Percentiles rank a stretch among this genome's conserved stretches.
Evolutionary conservation across 2,113 vertebrate genomes (phyloP).

Genomic region (Sisor rabdophorus): DNA sequence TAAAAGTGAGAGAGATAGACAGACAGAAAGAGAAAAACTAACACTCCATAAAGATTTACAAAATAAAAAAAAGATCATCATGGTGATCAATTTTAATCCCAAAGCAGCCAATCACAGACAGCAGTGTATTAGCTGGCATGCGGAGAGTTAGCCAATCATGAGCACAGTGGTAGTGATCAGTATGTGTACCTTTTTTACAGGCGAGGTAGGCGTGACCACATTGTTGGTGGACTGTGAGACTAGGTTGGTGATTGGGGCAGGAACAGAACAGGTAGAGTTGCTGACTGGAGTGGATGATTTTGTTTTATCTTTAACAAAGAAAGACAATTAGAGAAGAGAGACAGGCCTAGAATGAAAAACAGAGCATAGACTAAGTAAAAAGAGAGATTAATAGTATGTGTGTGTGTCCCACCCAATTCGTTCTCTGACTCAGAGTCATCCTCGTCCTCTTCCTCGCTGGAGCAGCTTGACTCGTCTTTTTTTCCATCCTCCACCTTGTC

Average conservation of each 20-base stretch:
- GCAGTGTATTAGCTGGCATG: not conserved
- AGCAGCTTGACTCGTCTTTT: constrained; percentile 98
- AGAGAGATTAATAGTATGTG: not conserved
- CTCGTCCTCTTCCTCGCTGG: constrained; percentile 97
- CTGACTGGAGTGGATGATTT: constrained; percentile 77
- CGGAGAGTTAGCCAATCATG: not conserved
- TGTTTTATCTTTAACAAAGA: constrained; percentile 77
- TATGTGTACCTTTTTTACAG: constrained; percentile 86
- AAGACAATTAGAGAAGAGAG: constrained; percentile 1
- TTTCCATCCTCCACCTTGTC: constrained; percentile 93
- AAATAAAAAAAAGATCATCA: not conserved
- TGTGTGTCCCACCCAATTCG: constrained; percentile 78
- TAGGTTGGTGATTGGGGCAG: constrained; percentile 65
- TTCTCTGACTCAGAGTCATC: constrained; percentile 96
- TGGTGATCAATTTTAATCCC: not conserved
- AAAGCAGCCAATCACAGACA: not conserved
- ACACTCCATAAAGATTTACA: not conserved
- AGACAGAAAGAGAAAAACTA: not conserved
- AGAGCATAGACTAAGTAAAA: no score
- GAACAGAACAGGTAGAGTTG: constrained; percentile 71
- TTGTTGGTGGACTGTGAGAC: constrained; percentile 74
- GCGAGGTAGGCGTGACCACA: constrained; percentile 85
- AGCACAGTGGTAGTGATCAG: not conserved
- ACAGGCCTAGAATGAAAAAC: no score
- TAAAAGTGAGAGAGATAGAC: not conserved